A percentile compares a stretch with the other conserved stretches of the same genome.
Evolutionary conservation across 2,113 vertebrate genomes (phyloP).

Genomic region (Notarius quadriscutis): DNA sequence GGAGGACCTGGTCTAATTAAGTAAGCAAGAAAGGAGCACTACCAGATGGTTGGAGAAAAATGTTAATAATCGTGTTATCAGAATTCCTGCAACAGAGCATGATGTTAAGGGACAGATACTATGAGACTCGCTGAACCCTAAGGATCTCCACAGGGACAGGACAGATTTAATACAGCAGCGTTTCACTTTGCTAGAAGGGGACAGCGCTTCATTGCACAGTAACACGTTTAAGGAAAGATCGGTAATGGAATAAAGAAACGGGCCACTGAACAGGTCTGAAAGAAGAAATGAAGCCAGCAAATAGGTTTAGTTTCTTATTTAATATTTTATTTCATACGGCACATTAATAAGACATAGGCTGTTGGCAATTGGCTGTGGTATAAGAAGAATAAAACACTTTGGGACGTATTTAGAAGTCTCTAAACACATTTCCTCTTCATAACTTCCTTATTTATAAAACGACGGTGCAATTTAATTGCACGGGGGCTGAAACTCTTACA

Average conservation of each 20-base stretch:
- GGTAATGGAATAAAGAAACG: background rate
- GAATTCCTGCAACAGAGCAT: background rate
- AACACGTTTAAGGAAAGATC: background rate
- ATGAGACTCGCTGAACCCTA: background rate
- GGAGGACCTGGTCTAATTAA: background rate
- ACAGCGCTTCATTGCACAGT: background rate
- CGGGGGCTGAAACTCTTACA: constrained; percentile 3
- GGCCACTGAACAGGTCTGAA: background rate
- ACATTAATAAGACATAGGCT: no score
- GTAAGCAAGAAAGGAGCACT: constrained; percentile 2
- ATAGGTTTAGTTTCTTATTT: background rate
- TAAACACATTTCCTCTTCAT: background rate
- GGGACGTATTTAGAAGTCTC: background rate
- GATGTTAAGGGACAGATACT: background rate
- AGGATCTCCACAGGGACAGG: background rate
- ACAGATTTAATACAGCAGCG: background rate
- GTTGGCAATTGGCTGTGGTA: background rate
- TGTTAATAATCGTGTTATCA: background rate
- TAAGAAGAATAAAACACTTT: background rate
- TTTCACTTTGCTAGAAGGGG: background rate
- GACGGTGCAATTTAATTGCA: background rate
- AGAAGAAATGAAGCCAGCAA: background rate
- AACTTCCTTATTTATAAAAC: background rate
- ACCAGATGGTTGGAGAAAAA: background rate
- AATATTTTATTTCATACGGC: background rate